phyloP scores from a whole-genome alignment of 1,140 invertebrate genomes.

The Eumeta japonica region DNA sequence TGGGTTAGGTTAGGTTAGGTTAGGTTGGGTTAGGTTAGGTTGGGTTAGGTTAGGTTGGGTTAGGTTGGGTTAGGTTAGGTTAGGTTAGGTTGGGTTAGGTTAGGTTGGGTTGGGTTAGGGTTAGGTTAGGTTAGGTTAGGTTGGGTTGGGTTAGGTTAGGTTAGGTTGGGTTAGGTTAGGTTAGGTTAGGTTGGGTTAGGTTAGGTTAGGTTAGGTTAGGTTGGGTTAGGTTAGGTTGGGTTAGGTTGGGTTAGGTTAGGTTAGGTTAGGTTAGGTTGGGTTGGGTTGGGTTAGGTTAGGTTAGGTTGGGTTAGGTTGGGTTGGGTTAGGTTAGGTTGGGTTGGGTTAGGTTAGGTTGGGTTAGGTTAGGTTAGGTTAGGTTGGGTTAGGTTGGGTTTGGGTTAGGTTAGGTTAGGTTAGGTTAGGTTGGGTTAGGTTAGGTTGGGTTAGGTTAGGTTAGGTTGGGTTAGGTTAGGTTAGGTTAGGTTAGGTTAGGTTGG shows the following conservation, averaged over 20 bases:
- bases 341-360: slow-evolving; percentile 3
- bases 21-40: not conserved
- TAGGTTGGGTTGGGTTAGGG: slow-evolving; percentile 11
- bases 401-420: slow-evolving; percentile 2
- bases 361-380: slow-evolving; percentile 4
- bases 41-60: not conserved
- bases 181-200: slow-evolving; percentile 6
- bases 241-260: slow-evolving; percentile 4
- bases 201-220: slow-evolving; percentile 5
- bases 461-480: slow-evolving; percentile 4
- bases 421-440: slow-evolving; percentile 4
- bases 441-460: slow-evolving; percentile 4
- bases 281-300: slow-evolving; percentile 3
- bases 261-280: slow-evolving; percentile 4
- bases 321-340: slow-evolving; percentile 3
- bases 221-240: slow-evolving; percentile 4
- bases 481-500: slow-evolving; percentile 2
- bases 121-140: slow-evolving; percentile 9
- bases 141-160: slow-evolving; percentile 9
- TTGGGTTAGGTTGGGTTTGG: slow-evolving; percentile 3
- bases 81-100: slow-evolving; percentile 11
- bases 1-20: not conserved
- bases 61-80: not conserved
- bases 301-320: slow-evolving; percentile 4
- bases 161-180: slow-evolving; percentile 7